A percentile compares a stretch with the other conserved stretches of the same genome.
These are phyloP conservation scores for Boloria euphrosyne DNA, from an alignment of 2,888 invertebrate species.

Conservation along the genomic window DNA sequence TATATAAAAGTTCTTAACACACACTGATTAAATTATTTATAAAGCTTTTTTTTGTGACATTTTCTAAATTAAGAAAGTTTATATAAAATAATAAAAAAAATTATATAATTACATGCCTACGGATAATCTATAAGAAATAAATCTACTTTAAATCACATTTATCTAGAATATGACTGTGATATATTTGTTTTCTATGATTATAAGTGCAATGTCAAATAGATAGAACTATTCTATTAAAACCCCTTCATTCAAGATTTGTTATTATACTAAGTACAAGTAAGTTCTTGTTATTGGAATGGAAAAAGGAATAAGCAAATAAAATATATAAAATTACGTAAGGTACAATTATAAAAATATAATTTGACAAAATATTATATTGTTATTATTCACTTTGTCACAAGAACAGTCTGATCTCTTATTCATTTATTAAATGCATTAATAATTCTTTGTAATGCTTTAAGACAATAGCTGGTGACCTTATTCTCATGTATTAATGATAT, in stretches of 20 bases:
- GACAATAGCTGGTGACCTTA: constrained; percentile 21
- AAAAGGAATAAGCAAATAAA: too few relatives aligned
- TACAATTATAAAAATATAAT: too few relatives aligned
- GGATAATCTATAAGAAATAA: neutral
- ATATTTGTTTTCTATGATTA: neutral
- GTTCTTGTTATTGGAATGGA: too few relatives aligned
- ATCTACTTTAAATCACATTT: neutral
- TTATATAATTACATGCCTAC: neutral
- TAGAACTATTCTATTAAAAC: neutral
- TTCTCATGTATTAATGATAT: constrained; percentile 18
- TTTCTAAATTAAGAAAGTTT: neutral
- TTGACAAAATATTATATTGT: too few relatives aligned
- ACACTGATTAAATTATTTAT: too few relatives aligned
- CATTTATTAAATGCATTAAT: neutral
- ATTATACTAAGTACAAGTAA: too few relatives aligned
- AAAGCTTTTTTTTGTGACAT: too few relatives aligned
- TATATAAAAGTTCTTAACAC: too few relatives aligned
- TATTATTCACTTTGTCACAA: too few relatives aligned
- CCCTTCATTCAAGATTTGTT: neutral
- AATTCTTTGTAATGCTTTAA: constrained; percentile 8
- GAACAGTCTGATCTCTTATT: too few relatives aligned
- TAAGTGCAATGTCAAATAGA: constrained; percentile 16
- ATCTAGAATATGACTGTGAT: neutral
- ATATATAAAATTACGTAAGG: too few relatives aligned
- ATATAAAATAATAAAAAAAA: neutral